phyloP scores from a whole-genome alignment of 2,113 vertebrate genomes.

The Notiomystis cincta region DNA sequence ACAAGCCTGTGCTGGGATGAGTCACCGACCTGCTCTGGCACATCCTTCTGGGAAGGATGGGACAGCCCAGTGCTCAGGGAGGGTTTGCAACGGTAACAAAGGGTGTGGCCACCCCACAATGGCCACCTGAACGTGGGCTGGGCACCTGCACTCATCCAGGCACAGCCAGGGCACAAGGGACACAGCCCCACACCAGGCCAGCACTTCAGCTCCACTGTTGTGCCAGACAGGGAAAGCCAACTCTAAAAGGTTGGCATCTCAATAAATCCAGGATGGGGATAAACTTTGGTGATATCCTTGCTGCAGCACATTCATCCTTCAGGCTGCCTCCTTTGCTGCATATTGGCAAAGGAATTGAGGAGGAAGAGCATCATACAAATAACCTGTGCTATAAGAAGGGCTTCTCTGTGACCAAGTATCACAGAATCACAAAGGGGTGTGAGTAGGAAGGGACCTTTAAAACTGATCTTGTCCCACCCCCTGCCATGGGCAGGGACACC shows the following conservation, averaged over 20 bases:
- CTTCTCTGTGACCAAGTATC: not conserved
- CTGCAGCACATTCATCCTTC: not conserved
- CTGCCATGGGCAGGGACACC: not conserved
- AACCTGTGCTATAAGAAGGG: not conserved
- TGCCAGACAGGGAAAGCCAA: not conserved
- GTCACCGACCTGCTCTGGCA: constrained; percentile 23
- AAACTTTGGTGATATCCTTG: not conserved
- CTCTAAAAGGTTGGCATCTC: not conserved
- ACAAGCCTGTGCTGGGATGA: not conserved
- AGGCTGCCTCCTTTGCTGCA: not conserved
- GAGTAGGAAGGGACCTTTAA: not conserved
- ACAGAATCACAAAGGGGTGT: not conserved
- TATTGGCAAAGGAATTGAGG: not conserved
- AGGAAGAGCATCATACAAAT: not conserved
- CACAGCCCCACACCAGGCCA: not conserved
- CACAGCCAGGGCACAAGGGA: not conserved
- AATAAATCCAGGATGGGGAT: not conserved
- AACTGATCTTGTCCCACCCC: not conserved
- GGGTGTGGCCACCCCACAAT: not conserved
- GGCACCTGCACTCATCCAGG: not conserved
- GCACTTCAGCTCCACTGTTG: not conserved
- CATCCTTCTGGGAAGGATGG: constrained; percentile 29
- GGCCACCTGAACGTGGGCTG: not conserved
- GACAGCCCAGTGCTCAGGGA: not conserved
- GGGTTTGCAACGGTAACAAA: not conserved